Evolutionary conservation across 1,140 invertebrate genomes (phyloP), one percentile per base, ranked within the genome.

Genomic region (Saxidomus purpurata): DNA sequence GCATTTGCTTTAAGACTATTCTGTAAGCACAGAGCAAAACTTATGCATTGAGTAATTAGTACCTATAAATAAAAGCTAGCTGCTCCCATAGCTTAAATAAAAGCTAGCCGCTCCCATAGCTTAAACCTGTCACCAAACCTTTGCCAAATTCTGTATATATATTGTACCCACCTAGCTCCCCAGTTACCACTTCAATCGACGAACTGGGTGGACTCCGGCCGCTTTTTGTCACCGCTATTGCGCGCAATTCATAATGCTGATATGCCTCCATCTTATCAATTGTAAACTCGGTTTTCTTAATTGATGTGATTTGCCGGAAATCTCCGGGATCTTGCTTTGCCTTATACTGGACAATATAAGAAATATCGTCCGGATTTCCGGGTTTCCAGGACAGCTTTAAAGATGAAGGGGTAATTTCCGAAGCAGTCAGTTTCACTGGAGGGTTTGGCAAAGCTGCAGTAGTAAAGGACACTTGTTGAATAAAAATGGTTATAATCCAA

Each of bases 281-380:
- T 34, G 36, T 98, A 96, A 99, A 99, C 96, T 98, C 98, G 96
- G 98, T 98, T 34, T 98, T 98, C 90, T 98, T 98, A 90, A 99
- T 98, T 40, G 98, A 98, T 40, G 97, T 98, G 93, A 99, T 82
- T 79, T 89, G 89, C 89, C 22, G 63, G 47, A 85, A 81, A 40
- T 61, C 43, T 97, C 97, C 95, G 97, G 96, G 89, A 95, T 96
- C 93, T 94, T 98, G 97, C 96, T 98, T 98, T 2, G 98, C 98
- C 95, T 99, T 99, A 96, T 99, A 99, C 94, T 99, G 98, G 89
- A 99, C 98, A 59, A 99, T 98, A 96, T 99, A 99, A 94, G 99
- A 99, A 25, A 99, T 97, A 91, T 98, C 98, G 97, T 96, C 97
- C 55, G 94, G 97, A 93, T 97, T 97, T 77, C 96, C 96, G 95